Conservation (phyloP, 2,797 vertebrate genomes). For the Oryzias dopingdopingensis region DNA sequence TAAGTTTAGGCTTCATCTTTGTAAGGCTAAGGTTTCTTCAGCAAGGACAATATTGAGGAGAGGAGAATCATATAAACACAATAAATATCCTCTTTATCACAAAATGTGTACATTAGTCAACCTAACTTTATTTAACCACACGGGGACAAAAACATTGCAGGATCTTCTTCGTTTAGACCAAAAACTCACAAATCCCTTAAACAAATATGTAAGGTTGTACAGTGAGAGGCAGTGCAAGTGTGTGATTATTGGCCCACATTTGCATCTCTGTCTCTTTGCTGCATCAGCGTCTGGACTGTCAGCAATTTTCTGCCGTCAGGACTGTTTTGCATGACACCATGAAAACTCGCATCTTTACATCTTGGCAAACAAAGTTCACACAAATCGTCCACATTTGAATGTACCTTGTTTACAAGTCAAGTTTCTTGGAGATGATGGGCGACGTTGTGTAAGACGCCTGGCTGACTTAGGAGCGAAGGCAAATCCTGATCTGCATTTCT, state of each 20-base stretch:
- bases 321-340: constrained; percentile 56
- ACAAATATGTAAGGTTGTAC: constrained; percentile 49
- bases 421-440: constrained; percentile 50
- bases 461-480: constrained; percentile 11
- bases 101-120: too few relatives aligned
- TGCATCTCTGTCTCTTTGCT: background rate
- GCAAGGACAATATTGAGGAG: too few relatives aligned
- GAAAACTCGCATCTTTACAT: constrained; percentile 35
- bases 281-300: background rate
- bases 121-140: too few relatives aligned
- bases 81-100: too few relatives aligned
- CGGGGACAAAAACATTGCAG: too few relatives aligned
- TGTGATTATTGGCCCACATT: background rate
- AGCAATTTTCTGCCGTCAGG: constrained; percentile 6
- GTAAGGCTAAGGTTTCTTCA: too few relatives aligned
- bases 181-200: constrained; percentile 1
- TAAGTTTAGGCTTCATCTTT: too few relatives aligned
- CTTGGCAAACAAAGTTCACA: constrained; percentile 40
- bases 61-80: too few relatives aligned
- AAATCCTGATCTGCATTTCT: constrained; percentile 25
- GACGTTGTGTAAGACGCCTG: constrained; percentile 2
- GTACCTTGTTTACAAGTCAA: constrained; percentile 72
- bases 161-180: too few relatives aligned
- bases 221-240: background rate
- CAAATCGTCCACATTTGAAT: constrained; percentile 69